These are phyloP conservation scores for Lasioglossum malachurum DNA, from an alignment of 2,888 invertebrate genomes.

Conservation along the genomic window DNA sequence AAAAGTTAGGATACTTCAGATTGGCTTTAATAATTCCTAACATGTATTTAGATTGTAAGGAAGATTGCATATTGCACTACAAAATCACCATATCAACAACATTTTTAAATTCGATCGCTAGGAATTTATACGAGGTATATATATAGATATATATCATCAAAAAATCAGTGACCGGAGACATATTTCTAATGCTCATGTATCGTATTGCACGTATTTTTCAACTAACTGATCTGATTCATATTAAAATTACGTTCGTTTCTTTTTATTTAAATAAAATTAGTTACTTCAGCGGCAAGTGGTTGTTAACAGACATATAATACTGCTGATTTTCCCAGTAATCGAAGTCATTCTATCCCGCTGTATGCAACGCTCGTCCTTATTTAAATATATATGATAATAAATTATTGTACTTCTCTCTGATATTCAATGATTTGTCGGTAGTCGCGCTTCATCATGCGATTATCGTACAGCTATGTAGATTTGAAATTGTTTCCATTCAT, in stretches of 20 bases:
- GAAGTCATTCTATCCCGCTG: constrained; percentile 45
- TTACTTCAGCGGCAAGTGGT: constrained; percentile 15
- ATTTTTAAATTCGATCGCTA: constrained; percentile 30
- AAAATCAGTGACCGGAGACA: constrained; percentile 45
- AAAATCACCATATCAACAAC: constrained; percentile 37
- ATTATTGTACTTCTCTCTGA: constrained; percentile 73
- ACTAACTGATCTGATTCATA: constrained; percentile 35
- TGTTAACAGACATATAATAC: constrained; percentile 64
- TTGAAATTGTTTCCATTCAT: constrained; percentile 45
- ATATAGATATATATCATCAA: constrained; percentile 37
- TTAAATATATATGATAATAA: constrained; percentile 64
- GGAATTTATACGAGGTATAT: constrained; percentile 12
- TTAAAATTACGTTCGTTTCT: neutral
- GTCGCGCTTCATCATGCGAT: constrained; percentile 54
- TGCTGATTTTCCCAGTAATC: constrained; percentile 43
- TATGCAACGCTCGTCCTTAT: constrained; percentile 45
- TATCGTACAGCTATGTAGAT: constrained; percentile 59
- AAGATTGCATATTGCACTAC: constrained; percentile 27
- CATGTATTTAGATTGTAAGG: constrained; percentile 21
- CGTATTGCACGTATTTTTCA: constrained; percentile 26
- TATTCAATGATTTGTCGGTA: constrained; percentile 65
- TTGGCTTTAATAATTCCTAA: constrained; percentile 24
- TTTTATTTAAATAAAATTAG: constrained; percentile 19
- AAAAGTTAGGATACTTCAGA: constrained; percentile 26
- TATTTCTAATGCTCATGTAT: constrained; percentile 31